Evolutionary conservation across 2,888 invertebrate species (phyloP), one percentile per base, ranked within the genome.

Genomic region (Tetanocera ferruginea): DNA sequence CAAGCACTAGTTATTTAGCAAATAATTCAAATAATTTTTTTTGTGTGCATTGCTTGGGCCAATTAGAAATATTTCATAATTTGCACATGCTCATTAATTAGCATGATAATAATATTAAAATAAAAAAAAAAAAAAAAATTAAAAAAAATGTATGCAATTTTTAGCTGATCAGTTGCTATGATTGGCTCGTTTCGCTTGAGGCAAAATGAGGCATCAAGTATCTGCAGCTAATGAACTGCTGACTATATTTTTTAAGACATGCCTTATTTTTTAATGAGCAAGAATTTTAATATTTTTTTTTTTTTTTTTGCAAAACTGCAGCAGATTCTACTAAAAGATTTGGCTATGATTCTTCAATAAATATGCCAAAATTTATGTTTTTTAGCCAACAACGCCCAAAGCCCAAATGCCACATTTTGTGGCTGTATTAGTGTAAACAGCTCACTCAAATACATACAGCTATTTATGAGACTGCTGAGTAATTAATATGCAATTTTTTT

Each of bases 21-120:
- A 64, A 17, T n/a, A 64, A 8, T 64, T 43, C 11, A 43, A 37
- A 37, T 37, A 6, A 4, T 31, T 52, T 52, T 71, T 71, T 71
- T 23, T 52, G 3, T 17, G 14, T 19, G 25, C 23, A 69, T 17
- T 5, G 23, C 55, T 62, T 60, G 28, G 37, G 60, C 73, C 73
- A 73, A 73, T 73, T 62, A 73, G 25, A 62, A 52, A 64, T 52
- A 25, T 34, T 57, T 52, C 62, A n/a, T 64, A 74, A 74, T 49
- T 60, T 52, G 62, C 76, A 70, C 69, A 76, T 69, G 62, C 76
- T 70, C 76, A 76, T 76, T 76, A 76, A 70, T 69, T 62, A 67
- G 14, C 37, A 23, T 64, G 17, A 60, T 2, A 66, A 57, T 70
- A 19, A 25, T 3, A 55, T 11, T 43, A 43, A 51, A 17, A 34